Evolutionary conservation across 2,113 vertebrate genomes (phyloP).

Genomic region (Pica pica): DNA sequence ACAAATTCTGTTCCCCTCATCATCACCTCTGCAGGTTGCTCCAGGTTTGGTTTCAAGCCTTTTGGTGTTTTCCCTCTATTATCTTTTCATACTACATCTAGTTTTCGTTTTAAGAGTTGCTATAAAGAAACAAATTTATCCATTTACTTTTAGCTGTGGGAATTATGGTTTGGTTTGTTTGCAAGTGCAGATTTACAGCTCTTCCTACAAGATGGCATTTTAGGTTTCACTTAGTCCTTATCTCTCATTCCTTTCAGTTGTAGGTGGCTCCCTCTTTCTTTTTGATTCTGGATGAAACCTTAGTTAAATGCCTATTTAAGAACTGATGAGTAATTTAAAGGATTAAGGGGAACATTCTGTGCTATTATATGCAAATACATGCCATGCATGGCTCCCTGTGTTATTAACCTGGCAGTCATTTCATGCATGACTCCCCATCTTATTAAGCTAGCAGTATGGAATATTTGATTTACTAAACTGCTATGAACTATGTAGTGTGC

Average conservation of each 20-base stretch:
- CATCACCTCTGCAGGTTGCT: not conserved
- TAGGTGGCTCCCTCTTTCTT: constrained; percentile 45
- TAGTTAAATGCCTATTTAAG: constrained; percentile 79
- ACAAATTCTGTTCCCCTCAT: not conserved
- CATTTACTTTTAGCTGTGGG: not conserved
- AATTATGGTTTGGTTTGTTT: not conserved
- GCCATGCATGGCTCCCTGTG: constrained; percentile 71
- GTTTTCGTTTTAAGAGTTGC: not conserved
- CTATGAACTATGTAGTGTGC: constrained; percentile 71
- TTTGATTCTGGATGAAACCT: constrained; percentile 56
- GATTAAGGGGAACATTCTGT: constrained; percentile 75
- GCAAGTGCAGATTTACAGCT: not conserved
- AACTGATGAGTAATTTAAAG: constrained; percentile 80
- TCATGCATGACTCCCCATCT: constrained; percentile 79
- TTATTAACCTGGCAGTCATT: constrained; percentile 83
- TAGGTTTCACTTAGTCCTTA: constrained; percentile 11
- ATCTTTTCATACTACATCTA: not conserved
- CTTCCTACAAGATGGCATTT: constrained; percentile 9
- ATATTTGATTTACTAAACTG: constrained; percentile 82
- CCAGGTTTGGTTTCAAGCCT: not conserved
- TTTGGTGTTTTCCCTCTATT: not conserved
- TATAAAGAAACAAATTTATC: not conserved
- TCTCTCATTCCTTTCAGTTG: not conserved
- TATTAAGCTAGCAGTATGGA: constrained; percentile 81
- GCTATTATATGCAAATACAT: constrained; percentile 78